Base-by-base conservation (phyloP, 2,113 vertebrate genomes). In the Urocolius indicus region DNA sequence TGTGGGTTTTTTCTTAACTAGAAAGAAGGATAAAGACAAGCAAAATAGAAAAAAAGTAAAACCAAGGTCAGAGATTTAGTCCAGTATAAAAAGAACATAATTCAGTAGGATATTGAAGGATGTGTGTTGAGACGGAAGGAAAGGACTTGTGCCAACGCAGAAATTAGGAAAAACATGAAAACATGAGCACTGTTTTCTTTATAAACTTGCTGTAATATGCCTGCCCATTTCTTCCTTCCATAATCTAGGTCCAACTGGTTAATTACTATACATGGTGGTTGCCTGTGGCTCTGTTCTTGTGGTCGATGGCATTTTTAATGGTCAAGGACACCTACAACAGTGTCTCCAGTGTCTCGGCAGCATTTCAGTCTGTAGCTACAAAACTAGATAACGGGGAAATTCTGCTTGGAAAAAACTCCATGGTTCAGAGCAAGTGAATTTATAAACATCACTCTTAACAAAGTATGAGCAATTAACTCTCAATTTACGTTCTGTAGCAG, bases 271-370 rank as follows among this genome's bases (percentile, higher is more conserved):
- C 68, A 22, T 1, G 49, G 72, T 74, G 59, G 11, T 74, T 92
- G 92, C 88, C 92, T 72, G 57, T 84, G 88, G 93, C 83, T 92
- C 90, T 88, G 59, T 81, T 93, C 66, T 55, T 52, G 55, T 61
- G 74, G 52, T 61, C 2, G 5, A 10, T 77, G 88, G 55, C 65
- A 27, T 78, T 92, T 91, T 90, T 52, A 74, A 90, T 93, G 61
- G 68, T 75, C 90, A 95, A 95, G 88, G 96, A 79, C 92, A 95
- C 61, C 76, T 93, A 67, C 68, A 84, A n/a, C 7, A 20, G 45
- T 10, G 34, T 34, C 68, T 38, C 10, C 7, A 20, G 45, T 10
- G 34, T 34, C 68, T 38, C 10, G 79, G 72, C 55, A 62, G n/a
- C 0, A 1, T 26, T 93, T 80, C 27, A 55, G 32, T 81, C 68